Conservation (phyloP, 2,113 vertebrate genomes). For the Sminthopsis crassicaudata region DNA sequence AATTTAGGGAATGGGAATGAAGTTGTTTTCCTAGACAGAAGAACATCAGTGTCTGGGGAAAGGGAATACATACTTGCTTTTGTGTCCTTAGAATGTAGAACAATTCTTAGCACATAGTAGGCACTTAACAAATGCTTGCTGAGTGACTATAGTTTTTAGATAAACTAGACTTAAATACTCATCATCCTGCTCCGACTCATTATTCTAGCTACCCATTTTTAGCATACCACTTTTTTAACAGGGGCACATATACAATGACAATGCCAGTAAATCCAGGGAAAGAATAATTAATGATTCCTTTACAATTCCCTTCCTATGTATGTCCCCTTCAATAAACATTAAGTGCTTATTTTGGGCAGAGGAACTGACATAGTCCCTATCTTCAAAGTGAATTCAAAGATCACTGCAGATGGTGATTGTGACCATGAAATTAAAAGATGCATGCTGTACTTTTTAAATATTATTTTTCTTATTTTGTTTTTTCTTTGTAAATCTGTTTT, state of each 20-base stretch:
- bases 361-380: neutral
- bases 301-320: neutral
- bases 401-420: neutral
- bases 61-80: neutral
- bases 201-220: neutral
- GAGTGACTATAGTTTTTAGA: neutral
- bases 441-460: neutral
- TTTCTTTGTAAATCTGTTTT: too few relatives aligned
- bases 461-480: too few relatives aligned
- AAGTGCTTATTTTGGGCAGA: neutral
- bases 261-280: neutral
- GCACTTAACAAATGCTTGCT: neutral
- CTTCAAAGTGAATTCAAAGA: neutral
- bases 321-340: neutral
- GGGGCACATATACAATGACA: neutral
- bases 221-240: neutral
- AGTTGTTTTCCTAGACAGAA: neutral
- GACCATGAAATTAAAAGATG: neutral
- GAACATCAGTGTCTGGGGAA: neutral
- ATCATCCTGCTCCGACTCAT: neutral
- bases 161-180: neutral
- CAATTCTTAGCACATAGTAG: neutral
- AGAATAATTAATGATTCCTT: neutral
- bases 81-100: neutral
- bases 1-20: neutral